phyloP scores from a whole-genome alignment of 2,113 vertebrate species.

The Psittacula cyanocephala region DNA sequence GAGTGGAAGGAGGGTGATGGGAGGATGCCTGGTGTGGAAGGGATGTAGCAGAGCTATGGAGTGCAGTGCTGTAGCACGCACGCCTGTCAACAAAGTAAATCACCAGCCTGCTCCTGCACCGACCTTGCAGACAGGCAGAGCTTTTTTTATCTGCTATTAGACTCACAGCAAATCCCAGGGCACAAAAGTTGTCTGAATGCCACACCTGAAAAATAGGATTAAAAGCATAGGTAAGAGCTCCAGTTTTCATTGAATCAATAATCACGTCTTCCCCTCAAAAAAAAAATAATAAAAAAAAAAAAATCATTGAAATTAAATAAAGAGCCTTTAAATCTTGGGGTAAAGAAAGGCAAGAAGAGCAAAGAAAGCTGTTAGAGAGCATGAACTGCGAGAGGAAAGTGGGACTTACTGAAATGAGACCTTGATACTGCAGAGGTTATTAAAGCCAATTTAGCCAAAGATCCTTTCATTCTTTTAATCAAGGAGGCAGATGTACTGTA shows the following conservation, averaged over 20 bases:
- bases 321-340: background rate
- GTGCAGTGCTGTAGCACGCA: conserved; percentile 35
- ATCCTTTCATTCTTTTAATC: background rate
- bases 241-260: background rate
- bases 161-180: background rate
- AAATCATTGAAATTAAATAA: background rate
- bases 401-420: background rate
- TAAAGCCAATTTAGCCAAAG: background rate
- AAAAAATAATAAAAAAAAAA: background rate
- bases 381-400: background rate
- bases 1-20: conserved; percentile 59
- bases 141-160: background rate
- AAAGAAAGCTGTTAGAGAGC: background rate
- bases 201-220: background rate
- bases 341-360: background rate
- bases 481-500: background rate
- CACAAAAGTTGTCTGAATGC: background rate
- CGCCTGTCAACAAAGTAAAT: conserved; percentile 62
- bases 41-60: conserved; percentile 76
- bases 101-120: conserved; percentile 22
- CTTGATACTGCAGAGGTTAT: background rate
- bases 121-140: background rate
- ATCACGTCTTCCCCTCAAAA: background rate
- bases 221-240: background rate
- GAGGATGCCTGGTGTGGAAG: background rate